These are phyloP conservation scores for Sipha maydis DNA, from an alignment of 2,888 invertebrate species.

Conservation along the genomic window DNA sequence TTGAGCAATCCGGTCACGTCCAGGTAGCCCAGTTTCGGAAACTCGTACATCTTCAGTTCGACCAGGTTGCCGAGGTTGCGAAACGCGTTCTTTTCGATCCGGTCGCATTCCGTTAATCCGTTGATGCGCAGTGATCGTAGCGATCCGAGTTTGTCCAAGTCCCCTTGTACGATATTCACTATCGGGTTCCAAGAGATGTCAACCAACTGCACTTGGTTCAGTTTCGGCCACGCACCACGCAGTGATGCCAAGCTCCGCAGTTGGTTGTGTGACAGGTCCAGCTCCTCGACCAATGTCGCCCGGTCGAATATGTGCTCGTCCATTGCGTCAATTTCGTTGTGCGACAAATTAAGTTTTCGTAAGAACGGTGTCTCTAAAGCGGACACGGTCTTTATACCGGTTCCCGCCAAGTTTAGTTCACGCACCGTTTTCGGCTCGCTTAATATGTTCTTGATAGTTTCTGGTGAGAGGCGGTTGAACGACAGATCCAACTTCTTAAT, in stretches of 20 bases:
- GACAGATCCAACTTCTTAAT: conserved; percentile 87
- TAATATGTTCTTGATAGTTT: conserved; percentile 79
- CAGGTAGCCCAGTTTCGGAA: conserved; percentile 83
- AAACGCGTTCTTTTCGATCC: conserved; percentile 86
- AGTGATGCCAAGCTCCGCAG: conserved; percentile 74
- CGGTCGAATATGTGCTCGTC: conserved; percentile 78
- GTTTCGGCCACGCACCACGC: conserved; percentile 76
- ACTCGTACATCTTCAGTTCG: conserved; percentile 77
- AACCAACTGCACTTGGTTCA: conserved; percentile 77
- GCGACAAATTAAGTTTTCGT: conserved; percentile 79
- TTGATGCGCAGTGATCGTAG: conserved; percentile 71
- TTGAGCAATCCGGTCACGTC: conserved; percentile 88
- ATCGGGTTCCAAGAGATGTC: conserved; percentile 89
- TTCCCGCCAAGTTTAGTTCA: conserved; percentile 82
- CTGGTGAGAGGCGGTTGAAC: conserved; percentile 81
- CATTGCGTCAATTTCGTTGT: conserved; percentile 77
- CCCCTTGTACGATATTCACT: conserved; percentile 78
- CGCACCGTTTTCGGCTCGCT: conserved; percentile 90
- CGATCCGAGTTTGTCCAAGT: conserved; percentile 78
- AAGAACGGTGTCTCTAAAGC: conserved; percentile 87
- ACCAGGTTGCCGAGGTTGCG: conserved; percentile 78
- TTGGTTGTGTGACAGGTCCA: conserved; percentile 82
- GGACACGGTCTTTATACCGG: conserved; percentile 76
- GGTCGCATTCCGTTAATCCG: conserved; percentile 76
- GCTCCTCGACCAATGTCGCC: conserved; percentile 79